phyloP scores from a whole-genome alignment of 2,113 vertebrate genomes.

The Tilapia sparmanii region DNA sequence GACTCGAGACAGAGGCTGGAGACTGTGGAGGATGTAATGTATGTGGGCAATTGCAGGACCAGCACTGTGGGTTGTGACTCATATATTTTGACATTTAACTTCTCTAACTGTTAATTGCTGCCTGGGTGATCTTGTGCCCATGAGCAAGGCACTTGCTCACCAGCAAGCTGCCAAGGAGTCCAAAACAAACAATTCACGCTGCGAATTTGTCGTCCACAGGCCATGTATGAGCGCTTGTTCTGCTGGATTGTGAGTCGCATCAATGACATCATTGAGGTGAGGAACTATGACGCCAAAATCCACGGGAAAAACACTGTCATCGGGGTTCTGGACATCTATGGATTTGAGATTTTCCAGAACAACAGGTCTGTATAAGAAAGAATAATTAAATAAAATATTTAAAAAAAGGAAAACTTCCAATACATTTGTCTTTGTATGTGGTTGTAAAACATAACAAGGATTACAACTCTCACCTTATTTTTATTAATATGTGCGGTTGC shows the following conservation, averaged over 20 bases:
- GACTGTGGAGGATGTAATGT: not conserved
- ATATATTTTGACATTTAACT: slow-evolving; percentile 5
- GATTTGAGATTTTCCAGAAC: slow-evolving; percentile 98
- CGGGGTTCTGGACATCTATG: slow-evolving; percentile 96
- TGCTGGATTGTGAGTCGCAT: slow-evolving; percentile 96
- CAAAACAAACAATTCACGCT: not conserved
- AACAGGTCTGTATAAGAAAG: slow-evolving; percentile 79
- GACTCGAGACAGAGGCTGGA: slow-evolving; percentile 8
- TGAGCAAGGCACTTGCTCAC: not conserved
- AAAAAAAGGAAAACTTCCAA: not conserved
- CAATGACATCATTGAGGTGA: slow-evolving; percentile 92
- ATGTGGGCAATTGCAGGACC: not conserved
- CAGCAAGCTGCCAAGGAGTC: not conserved
- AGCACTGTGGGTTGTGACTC: slow-evolving; percentile 5
- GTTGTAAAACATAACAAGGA: not conserved
- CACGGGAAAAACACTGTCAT: slow-evolving; percentile 98
- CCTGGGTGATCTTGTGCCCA: not conserved
- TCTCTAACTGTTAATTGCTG: not conserved
- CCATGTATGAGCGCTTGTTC: slow-evolving; percentile 95
- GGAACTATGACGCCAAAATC: slow-evolving; percentile 82
- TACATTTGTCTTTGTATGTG: not conserved
- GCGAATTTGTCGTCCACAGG: slow-evolving; percentile 61
- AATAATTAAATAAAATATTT: not conserved
- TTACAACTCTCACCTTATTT: not conserved
- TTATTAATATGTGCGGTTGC: not conserved